Percentiles rank a stretch among this genome's conserved stretches.
phyloP scores from a whole-genome alignment of 1,140 invertebrate genomes.

The Orussus abietinus region DNA sequence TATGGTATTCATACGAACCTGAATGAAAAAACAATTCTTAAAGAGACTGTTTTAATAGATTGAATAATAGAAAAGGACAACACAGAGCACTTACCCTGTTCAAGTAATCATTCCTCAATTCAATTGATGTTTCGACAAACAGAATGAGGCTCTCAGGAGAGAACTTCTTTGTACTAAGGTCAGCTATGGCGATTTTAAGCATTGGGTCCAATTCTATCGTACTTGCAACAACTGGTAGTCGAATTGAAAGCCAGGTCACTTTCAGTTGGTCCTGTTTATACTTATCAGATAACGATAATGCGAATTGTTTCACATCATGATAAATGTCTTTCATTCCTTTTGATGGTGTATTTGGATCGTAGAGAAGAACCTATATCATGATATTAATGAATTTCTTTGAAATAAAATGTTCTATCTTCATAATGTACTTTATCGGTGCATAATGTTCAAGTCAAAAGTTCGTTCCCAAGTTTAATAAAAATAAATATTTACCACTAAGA shows the following conservation, averaged over 20 bases:
- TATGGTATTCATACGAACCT: conserved; percentile 85
- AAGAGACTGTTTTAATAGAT: conserved; percentile 3
- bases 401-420: too few species aligned
- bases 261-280: conserved; percentile 66
- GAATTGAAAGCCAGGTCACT: conserved; percentile 69
- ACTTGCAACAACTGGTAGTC: conserved; percentile 52
- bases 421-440: too few species aligned
- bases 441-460: too few species aligned
- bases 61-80: conserved; percentile 4
- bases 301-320: conserved; percentile 61
- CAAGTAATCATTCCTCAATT: conserved; percentile 74
- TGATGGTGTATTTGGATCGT: conserved; percentile 57
- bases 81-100: conserved; percentile 63
- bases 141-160: conserved; percentile 66
- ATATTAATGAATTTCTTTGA: too few species aligned
- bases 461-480: conserved; percentile 11
- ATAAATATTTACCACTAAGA: conserved; percentile 62
- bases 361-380: conserved; percentile 57
- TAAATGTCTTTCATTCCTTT: conserved; percentile 66
- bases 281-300: conserved; percentile 61
- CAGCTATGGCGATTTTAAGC: conserved; percentile 66
- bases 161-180: conserved; percentile 69
- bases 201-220: conserved; percentile 39
- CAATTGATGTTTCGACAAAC: conserved; percentile 61
- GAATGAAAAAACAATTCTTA: conserved; percentile 18